Conservation (phyloP, 2,797 vertebrate species). For the Spea hammondii region DNA sequence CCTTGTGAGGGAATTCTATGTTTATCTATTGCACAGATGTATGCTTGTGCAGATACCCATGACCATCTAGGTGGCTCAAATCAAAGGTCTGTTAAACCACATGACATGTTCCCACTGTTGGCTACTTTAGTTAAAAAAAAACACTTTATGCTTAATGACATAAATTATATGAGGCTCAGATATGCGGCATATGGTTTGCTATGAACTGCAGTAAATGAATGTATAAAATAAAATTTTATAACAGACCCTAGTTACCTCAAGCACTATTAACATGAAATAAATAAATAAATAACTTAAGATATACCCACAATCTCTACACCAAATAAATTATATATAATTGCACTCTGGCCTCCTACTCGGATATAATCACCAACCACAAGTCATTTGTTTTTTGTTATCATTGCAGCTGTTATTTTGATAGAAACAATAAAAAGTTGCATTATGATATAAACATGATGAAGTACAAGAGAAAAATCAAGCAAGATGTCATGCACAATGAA, state of each 20-base stretch:
- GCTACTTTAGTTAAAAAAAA: too few species aligned
- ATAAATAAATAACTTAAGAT: not conserved
- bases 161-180: too few species aligned
- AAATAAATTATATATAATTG: constrained; percentile 18
- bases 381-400: constrained; percentile 29
- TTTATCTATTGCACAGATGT: too few species aligned
- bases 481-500: constrained; percentile 38
- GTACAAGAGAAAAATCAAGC: constrained; percentile 22
- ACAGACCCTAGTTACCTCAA: not conserved
- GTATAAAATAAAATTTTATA: not conserved
- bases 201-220: too few species aligned
- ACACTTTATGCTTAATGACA: too few species aligned
- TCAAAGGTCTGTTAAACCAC: too few species aligned
- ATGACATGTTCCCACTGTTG: too few species aligned
- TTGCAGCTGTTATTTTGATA: constrained; percentile 41
- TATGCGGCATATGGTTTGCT: too few species aligned
- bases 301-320: not conserved
- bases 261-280: not conserved
- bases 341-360: constrained; percentile 1
- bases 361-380: constrained; percentile 30
- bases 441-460: constrained; percentile 29
- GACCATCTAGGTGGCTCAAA: too few species aligned
- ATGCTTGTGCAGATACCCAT: too few species aligned
- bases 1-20: too few species aligned
- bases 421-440: constrained; percentile 45